Percentiles rank a stretch among this genome's conserved stretches.
Evolutionary conservation across 1,140 invertebrate genomes (phyloP).

Genomic region (Melitaea cinxia): DNA sequence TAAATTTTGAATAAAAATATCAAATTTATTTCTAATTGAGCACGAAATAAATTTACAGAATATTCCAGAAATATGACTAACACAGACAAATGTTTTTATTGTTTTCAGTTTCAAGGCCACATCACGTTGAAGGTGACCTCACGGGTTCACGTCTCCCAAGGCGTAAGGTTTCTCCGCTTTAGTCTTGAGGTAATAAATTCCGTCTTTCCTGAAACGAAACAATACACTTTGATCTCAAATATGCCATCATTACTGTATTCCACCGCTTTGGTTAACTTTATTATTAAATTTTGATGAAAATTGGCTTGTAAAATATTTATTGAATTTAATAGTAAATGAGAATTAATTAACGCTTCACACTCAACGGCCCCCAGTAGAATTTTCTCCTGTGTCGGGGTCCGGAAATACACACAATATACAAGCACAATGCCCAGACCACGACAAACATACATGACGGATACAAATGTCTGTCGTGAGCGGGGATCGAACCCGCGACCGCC

Average conservation of each 20-base stretch:
- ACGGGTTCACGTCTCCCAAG: conserved; percentile 53
- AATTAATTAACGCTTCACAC: too few relatives aligned
- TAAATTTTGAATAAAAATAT: too few relatives aligned
- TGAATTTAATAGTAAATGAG: background rate
- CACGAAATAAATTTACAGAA: too few relatives aligned
- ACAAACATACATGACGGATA: too few relatives aligned
- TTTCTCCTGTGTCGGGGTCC: too few relatives aligned
- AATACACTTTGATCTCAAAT: conserved; percentile 27
- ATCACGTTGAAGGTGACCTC: conserved; percentile 24
- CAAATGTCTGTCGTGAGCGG: too few relatives aligned
- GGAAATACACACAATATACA: too few relatives aligned
- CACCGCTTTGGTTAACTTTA: background rate
- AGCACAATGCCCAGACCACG: too few relatives aligned
- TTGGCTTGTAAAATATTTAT: background rate
- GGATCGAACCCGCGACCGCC: too few relatives aligned
- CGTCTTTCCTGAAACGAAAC: conserved; percentile 71
- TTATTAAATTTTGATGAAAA: conserved; percentile 1
- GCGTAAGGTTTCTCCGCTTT: conserved; percentile 70
- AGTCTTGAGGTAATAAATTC: conserved; percentile 76
- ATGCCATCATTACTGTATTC: background rate
- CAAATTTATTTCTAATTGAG: too few relatives aligned
- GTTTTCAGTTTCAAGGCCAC: background rate
- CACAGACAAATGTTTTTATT: background rate
- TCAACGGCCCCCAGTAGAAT: too few relatives aligned
- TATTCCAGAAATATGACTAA: background rate